Evolutionary conservation across 2,797 vertebrate species (phyloP).

Genomic region (Chiroxiphia lanceolata): DNA sequence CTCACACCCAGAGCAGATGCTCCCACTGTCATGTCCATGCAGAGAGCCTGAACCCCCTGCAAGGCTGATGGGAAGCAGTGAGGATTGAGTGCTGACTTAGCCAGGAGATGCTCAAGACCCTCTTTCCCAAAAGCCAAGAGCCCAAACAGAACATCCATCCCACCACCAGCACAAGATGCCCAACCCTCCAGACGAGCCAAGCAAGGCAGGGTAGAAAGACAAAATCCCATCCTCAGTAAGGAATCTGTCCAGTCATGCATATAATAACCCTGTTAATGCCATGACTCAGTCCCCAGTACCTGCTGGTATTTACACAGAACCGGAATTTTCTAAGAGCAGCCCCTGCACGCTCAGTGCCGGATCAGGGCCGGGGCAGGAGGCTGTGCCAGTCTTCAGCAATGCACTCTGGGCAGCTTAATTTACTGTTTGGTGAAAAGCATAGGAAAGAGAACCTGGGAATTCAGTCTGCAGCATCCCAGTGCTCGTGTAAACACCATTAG

Average conservation of each 20-base stretch:
- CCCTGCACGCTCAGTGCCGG: not conserved
- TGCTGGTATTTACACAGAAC: not conserved
- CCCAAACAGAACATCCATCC: not conserved
- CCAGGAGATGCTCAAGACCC: not conserved
- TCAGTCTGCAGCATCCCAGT: not conserved
- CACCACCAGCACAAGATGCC: accelerated
- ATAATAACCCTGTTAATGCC: not conserved
- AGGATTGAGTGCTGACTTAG: accelerated
- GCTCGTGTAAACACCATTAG: not conserved
- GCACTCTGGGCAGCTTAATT: not conserved
- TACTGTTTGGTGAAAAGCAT: not conserved
- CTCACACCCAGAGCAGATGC: not conserved
- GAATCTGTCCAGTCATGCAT: not conserved
- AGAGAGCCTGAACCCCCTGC: not conserved
- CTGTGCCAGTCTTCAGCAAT: not conserved
- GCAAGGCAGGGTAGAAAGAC: not conserved
- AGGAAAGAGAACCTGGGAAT: not conserved
- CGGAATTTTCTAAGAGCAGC: not conserved
- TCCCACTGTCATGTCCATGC: accelerated
- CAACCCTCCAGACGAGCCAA: accelerated
- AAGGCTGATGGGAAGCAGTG: accelerated
- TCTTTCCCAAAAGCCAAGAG: not conserved
- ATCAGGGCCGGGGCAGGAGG: not conserved
- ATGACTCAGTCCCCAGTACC: slow-evolving; percentile 32
- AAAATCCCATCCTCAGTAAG: not conserved